Conservation (phyloP, 1,140 invertebrate species). For the Coenobita brevimanus region DNA sequence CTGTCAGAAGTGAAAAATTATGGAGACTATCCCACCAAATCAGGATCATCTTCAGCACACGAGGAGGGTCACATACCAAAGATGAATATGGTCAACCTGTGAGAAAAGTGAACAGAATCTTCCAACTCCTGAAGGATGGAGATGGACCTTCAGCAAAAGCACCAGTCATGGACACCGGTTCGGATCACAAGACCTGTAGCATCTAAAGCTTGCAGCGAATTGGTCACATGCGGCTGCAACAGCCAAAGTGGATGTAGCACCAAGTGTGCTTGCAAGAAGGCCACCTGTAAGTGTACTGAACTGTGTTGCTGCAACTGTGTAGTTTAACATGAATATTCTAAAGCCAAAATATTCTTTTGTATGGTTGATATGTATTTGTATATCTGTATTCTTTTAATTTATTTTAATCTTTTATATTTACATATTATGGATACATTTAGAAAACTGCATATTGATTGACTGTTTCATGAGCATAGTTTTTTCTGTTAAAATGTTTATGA, state of each 20-base stretch:
- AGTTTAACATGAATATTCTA: conserved; percentile 8
- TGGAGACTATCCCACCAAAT: conserved; percentile 19
- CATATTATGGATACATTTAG: too few species aligned
- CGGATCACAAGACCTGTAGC: conserved; percentile 1
- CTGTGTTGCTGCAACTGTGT: conserved; percentile 18
- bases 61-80: conserved; percentile 21
- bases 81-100: conserved; percentile 17
- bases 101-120: conserved; percentile 7
- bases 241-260: neutral
- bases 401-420: too few species aligned
- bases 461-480: neutral
- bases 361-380: neutral
- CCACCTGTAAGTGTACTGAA: conserved; percentile 1
- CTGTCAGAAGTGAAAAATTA: conserved; percentile 17
- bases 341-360: conserved; percentile 23
- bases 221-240: too few species aligned
- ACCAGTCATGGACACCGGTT: conserved; percentile 8
- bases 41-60: neutral
- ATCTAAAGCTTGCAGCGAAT: neutral
- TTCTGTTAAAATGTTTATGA: too few species aligned
- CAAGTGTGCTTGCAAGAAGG: conserved; percentile 16
- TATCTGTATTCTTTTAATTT: neutral
- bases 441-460: neutral
- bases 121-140: conserved; percentile 22
- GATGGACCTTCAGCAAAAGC: conserved; percentile 16